Evolutionary conservation across 2,797 vertebrate species (phyloP), one percentile per base, ranked within the genome.

Genomic region (Anguilla pacifica): DNA sequence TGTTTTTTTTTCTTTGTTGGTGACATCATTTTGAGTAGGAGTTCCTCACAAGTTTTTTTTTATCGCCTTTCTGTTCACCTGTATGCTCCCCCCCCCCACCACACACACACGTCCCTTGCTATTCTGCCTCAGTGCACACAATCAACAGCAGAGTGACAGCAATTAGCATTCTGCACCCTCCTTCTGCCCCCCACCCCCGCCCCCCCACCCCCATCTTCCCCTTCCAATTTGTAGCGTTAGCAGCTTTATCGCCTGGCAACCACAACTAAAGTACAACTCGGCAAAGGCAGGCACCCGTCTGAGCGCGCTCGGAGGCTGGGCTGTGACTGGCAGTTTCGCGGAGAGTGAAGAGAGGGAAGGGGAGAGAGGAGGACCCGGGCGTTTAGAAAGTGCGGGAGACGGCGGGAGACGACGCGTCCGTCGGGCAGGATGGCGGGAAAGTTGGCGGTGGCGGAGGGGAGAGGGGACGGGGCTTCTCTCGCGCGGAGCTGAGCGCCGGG

Each of bases 251-350:
- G 70, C 70, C 70, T 74, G 70, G 70, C 70, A 74, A 74, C 70
- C 70, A 74, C 70, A 74, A 74, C 70, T 74, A 74, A 74, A 74
- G 70, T 74, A 35, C 70, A 74, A 74, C 70, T 74, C 70, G 70
- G 31, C 70, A 74, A 74, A 74, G 70, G 31, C 70, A 4, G 70
- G 22, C 28, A 13, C 35, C 70, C 31, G 13, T 74, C 70, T 74
- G 28, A 74, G 31, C 70, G 13, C 31, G 70, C 70, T 74, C 70
- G 35, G 70, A 35, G 31, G 31, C n/a, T 35, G 1, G 9, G 31
- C 70, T 74, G 70, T 74, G 70, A 31, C n/a, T 15, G 70, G 9
- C 31, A 35, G 70, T 35, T 74, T 74, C 35, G 3, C 70, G 2
- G n/a, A 31, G 28, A 31, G 70, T 35, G 3, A 35, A 35, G 70